Evolutionary conservation across 2,797 vertebrate genomes (phyloP).

Genomic region (Takifugu ocellatus): DNA sequence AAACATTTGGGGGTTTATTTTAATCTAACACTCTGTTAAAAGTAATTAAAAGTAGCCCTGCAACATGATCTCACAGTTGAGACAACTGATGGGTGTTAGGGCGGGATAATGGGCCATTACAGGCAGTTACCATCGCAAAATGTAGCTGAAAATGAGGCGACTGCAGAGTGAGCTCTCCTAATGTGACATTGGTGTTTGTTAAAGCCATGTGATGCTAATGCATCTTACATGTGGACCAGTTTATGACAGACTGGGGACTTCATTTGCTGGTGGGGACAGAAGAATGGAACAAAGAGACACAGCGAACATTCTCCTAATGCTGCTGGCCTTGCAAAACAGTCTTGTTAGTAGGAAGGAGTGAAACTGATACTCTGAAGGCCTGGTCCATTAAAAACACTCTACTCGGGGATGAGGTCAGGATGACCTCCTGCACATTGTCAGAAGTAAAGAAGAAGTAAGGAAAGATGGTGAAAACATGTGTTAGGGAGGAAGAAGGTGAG

Average conservation of each 20-base stretch:
- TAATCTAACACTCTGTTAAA: slow-evolving; percentile 44
- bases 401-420: slow-evolving; percentile 27
- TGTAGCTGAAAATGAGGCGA: slow-evolving; percentile 64
- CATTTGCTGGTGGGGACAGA: slow-evolving; percentile 56
- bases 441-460: slow-evolving; percentile 17
- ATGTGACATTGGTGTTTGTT: slow-evolving; percentile 58
- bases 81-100: slow-evolving; percentile 45
- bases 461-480: slow-evolving; percentile 21
- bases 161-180: slow-evolving; percentile 39
- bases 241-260: slow-evolving; percentile 58
- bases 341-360: slow-evolving; percentile 26
- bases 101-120: slow-evolving; percentile 52
- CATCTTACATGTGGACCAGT: slow-evolving; percentile 47
- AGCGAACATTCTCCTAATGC: slow-evolving; percentile 33
- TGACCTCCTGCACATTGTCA: slow-evolving; percentile 38
- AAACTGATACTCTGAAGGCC: slow-evolving; percentile 17
- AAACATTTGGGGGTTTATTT: slow-evolving; percentile 19
- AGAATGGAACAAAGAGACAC: slow-evolving; percentile 30
- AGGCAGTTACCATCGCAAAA: slow-evolving; percentile 49
- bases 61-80: slow-evolving; percentile 34
- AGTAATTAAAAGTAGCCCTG: slow-evolving; percentile 33
- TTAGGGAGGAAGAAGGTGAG: slow-evolving; percentile 34
- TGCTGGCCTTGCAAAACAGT: slow-evolving; percentile 32
- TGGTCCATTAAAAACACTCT: slow-evolving; percentile 32
- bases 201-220: slow-evolving; percentile 44